Evolutionary conservation across 2,797 vertebrate species (phyloP).

Genomic region (Schizopygopsis pylzovi): DNA sequence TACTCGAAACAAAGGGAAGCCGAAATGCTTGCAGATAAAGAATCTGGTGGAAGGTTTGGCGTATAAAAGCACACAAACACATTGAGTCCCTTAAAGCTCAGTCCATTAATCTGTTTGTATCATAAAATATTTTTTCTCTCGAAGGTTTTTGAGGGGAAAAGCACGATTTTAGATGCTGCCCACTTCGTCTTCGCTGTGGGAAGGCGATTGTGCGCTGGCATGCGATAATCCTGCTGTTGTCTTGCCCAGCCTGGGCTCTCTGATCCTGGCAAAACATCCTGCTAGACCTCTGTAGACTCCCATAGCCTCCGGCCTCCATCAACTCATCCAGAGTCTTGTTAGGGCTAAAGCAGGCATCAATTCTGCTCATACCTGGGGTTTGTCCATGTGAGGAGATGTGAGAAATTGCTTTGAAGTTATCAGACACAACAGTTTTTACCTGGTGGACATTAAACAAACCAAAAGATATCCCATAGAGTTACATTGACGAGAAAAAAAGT

Average conservation of each 20-base stretch:
- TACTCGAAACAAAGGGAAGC: conserved; percentile 1
- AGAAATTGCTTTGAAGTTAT: background rate
- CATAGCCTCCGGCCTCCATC: conserved; percentile 20
- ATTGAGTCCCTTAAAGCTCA: conserved; percentile 14
- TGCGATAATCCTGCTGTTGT: conserved; percentile 37
- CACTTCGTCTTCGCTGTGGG: conserved; percentile 33
- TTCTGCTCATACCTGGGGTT: background rate
- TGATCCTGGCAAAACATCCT: conserved; percentile 35
- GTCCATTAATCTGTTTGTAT: conserved; percentile 19
- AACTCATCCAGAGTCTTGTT: conserved; percentile 33
- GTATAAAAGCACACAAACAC: background rate
- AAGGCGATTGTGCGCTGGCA: conserved; percentile 27
- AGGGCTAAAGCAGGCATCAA: conserved; percentile 6
- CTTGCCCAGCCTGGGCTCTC: conserved; percentile 42
- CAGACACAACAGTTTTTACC: background rate
- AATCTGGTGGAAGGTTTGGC: conserved; percentile 12
- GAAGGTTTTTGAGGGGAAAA: conserved; percentile 4
- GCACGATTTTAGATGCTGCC: conserved; percentile 18
- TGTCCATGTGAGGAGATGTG: background rate
- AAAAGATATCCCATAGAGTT: background rate
- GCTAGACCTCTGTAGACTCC: conserved; percentile 38
- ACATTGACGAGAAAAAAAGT: background rate
- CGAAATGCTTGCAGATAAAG: conserved; percentile 10
- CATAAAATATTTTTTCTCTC: background rate
- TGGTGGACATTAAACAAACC: background rate